phyloP scores from a whole-genome alignment of 2,797 vertebrate species.

The Propithecus perrieri region DNA sequence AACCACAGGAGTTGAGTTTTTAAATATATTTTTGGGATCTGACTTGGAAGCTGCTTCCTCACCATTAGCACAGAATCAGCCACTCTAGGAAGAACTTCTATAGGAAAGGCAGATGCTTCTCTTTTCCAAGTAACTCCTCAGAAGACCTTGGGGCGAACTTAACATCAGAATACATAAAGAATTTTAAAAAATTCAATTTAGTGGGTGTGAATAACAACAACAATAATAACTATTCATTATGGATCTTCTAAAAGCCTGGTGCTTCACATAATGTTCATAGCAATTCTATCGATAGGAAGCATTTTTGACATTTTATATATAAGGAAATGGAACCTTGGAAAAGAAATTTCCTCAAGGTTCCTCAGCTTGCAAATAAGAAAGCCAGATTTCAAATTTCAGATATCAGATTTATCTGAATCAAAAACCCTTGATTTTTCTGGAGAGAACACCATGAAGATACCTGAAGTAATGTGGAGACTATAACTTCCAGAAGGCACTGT shows the following conservation, averaged over 20 bases:
- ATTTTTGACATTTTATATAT: not conserved
- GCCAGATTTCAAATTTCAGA: conserved; percentile 2
- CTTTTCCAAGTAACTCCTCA: not conserved
- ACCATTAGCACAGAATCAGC: not conserved
- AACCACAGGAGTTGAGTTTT: not conserved
- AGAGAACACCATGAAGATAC: not conserved
- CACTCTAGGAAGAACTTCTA: not conserved
- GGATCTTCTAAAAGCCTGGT: not conserved
- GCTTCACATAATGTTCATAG: not conserved
- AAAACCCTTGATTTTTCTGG: conserved; percentile 11
- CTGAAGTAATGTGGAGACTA: not conserved
- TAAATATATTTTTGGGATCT: not conserved
- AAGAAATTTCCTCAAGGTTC: not conserved
- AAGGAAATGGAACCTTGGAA: not conserved
- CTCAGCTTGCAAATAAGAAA: not conserved
- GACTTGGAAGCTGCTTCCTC: not conserved
- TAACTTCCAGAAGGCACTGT: not conserved
- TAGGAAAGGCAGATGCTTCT: not conserved
- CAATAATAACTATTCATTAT: not conserved
- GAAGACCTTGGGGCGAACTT: not conserved
- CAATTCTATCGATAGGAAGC: not conserved
- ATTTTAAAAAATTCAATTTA: not conserved
- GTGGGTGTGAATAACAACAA: not conserved
- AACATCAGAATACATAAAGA: not conserved
- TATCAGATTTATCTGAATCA: not conserved